Base-by-base conservation (phyloP, 2,888 invertebrate species). In the Slavum lentiscoides region DNA sequence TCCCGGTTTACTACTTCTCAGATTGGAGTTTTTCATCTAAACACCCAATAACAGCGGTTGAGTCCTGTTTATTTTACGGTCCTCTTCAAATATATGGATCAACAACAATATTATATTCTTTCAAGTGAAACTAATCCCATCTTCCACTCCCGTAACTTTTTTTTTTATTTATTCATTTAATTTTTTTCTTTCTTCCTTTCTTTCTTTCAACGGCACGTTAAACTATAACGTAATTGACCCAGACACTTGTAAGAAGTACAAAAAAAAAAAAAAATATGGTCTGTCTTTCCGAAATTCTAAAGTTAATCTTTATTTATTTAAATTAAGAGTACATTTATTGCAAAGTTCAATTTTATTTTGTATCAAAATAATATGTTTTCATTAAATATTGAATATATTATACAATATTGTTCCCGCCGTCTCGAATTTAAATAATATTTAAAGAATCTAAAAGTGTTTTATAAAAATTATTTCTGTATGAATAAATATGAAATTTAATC, bases 61-160 rank as follows among this genome's bases (percentile, higher is more conserved):
- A 30, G 30, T 30, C 30, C 30, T 30, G 30, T 30, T 30, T 30
- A 30, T 30, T 30, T 30, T 30, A 30, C 30, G 30, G 30, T 30
- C 30, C 30, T 30, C 30, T 30, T 30, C 2, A 30, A 30, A 30
- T 30, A 30, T 30, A 30, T 9, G 37, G 62, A 64, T 74, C 64
- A 53, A 74, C 73, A 73, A 73, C n/a, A 70, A 7, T 30, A 58
- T 58, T 23, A 8, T n/a, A 58, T 61, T 43, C 43, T 23, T 64
- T 74, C 64, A 30, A 74, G 64, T 30, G 53, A 64, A 37, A 66
- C 62, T 53, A 64, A 74, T 74, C 64, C n/a, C 5, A 64, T 55
- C 39, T 74, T 64, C 11, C 19, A 55, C 59, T 74, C 64, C 64
- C 30, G n/a, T 21, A 37, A 66, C 64, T 74, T 74, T 37, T 64